phyloP scores from a whole-genome alignment of 2,797 vertebrate genomes.

The Psittacula derbiana region DNA sequence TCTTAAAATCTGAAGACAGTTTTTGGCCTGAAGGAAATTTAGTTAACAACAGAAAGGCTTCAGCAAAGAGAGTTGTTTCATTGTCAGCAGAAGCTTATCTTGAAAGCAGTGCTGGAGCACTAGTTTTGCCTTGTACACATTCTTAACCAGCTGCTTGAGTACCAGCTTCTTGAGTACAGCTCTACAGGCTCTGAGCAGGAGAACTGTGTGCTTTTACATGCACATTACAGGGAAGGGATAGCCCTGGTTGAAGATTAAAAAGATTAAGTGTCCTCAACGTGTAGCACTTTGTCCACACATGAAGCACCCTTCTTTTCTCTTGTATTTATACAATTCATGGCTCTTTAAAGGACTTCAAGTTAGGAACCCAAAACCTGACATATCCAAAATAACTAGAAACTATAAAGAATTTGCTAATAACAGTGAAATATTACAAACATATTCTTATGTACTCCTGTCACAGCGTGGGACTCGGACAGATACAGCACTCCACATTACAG shows the following conservation, averaged over 20 bases:
- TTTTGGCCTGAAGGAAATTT: background rate
- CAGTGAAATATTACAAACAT: background rate
- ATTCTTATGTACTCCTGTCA: background rate
- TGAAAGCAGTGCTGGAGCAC: fast-evolving
- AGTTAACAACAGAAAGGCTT: background rate
- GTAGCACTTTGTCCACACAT: background rate
- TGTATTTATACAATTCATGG: background rate
- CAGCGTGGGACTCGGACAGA: background rate
- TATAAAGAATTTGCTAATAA: background rate
- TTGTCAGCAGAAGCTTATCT: background rate
- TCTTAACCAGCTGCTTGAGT: background rate
- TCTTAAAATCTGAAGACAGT: background rate
- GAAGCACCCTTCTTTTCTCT: fast-evolving
- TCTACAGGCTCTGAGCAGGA: background rate
- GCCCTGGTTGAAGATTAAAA: background rate
- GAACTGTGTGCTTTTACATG: background rate
- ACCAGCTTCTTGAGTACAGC: background rate
- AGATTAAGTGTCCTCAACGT: background rate
- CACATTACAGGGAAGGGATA: background rate
- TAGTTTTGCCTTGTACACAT: background rate
- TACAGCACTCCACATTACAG: background rate
- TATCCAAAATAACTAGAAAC: background rate
- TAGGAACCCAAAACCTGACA: background rate
- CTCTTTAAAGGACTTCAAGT: background rate
- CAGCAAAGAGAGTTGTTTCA: background rate